Evolutionary conservation across 2,113 vertebrate genomes (phyloP), one percentile per base, ranked within the genome.

Genomic region (Climacteris rufus): DNA sequence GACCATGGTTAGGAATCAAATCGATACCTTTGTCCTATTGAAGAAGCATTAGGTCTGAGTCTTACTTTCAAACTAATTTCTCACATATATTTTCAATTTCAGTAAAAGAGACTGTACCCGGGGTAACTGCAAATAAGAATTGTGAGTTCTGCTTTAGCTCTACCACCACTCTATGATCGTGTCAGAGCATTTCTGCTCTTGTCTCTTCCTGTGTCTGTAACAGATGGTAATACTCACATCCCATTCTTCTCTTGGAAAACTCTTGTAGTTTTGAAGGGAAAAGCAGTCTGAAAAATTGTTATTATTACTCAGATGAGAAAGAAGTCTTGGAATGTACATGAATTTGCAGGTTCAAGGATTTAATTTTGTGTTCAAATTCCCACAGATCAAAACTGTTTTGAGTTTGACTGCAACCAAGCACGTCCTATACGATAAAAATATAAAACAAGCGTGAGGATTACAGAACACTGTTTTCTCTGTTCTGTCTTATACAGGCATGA

Each of bases 401-500:
- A 72, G 18, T 87, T 65, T 72, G 30, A 63, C 47, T 89, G 64
- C 49, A 86, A 61, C 15, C 13, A 69, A 59, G 39, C 24, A 33
- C 60, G 42, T 70, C 18, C 5, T 75, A 3, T 24, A 39, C 49
- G 31, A 83, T 35, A 77, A 74, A 68, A 78, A 54, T 56, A 54
- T 8, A 31, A 42, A 61, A 39, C 9, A 63, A 75, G 14, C 0
- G 0, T 28, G 33, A 85, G 66, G 50, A 24, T 69, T 40, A 77
- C 95, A 87, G 54, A 82, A 7, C 15, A 39, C 22, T 61, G 4
- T 93, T 90, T 95, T 93, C 30, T 96, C 44, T 75, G 13, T 89
- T 83, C 69, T 98, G 53, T 93, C 52, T 64, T 66, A 69, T 4
- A 42, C 93, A 99, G 99, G 99, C 30, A 99, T 99, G 98, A 99